Conservation (phyloP, 2,113 vertebrate genomes). For the Hipposideros armiger region DNA sequence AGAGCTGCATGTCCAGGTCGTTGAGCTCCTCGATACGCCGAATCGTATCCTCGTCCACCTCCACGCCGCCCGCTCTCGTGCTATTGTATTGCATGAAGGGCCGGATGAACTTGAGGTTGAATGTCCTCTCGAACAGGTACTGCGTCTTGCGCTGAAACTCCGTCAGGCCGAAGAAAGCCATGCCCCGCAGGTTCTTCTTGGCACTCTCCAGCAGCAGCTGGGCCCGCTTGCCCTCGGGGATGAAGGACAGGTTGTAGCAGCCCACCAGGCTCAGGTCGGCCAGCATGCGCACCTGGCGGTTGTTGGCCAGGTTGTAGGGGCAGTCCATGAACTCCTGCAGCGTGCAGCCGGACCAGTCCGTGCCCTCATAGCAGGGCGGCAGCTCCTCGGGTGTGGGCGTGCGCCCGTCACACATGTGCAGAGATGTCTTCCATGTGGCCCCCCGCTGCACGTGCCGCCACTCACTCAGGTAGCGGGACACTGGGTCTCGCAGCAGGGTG, state of each 20-base stretch:
- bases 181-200: constrained; percentile 98
- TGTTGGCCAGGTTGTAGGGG: constrained; percentile 98
- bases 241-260: constrained; percentile 99
- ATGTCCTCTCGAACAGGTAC: constrained; percentile 99
- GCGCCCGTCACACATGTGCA: constrained; percentile 99
- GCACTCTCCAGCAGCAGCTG: constrained; percentile 98
- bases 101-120: constrained; percentile 97
- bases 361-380: constrained; percentile 97
- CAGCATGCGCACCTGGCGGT: constrained; percentile 98
- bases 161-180: constrained; percentile 99
- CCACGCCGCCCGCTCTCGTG: constrained; percentile 96
- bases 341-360: constrained; percentile 98
- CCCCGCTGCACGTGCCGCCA: constrained; percentile 98
- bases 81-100: constrained; percentile 99
- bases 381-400: constrained; percentile 98
- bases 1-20: constrained; percentile 98
- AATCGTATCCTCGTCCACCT: constrained; percentile 95
- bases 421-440: constrained; percentile 98
- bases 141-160: constrained; percentile 99
- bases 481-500: constrained; percentile 96
- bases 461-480: constrained; percentile 98
- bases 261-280: constrained; percentile 98
- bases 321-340: constrained; percentile 99
- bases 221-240: constrained; percentile 95
- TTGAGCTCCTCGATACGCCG: constrained; percentile 98